Evolutionary conservation across 37 sponge, comb jelly and placozoan species (phyloP).

Genomic region (Axinella damicornis): DNA sequence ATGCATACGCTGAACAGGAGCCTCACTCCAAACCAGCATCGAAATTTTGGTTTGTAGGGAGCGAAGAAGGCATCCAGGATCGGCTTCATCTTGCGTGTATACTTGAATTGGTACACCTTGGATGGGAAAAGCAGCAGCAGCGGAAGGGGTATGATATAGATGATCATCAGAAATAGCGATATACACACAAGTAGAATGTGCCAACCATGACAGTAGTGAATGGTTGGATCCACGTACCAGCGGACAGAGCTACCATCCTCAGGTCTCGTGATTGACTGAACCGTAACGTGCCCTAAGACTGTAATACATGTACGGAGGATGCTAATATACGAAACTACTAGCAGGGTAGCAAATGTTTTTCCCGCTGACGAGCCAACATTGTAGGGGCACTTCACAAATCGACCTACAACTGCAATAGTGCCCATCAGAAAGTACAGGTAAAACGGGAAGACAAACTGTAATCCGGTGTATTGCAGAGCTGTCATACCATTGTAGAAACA

Average conservation of each 20-base stretch:
- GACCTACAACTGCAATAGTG: constrained; percentile 4
- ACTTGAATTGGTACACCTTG: constrained; percentile 1
- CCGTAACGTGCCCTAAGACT: constrained; percentile 11
- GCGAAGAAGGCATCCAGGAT: constrained; percentile 44
- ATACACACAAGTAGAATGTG: constrained; percentile 20
- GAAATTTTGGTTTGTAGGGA: constrained; percentile 33
- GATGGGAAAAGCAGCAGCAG: constrained; percentile 21
- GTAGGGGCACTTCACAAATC: neutral
- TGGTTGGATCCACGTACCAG: constrained; percentile 56
- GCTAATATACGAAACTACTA: constrained; percentile 37
- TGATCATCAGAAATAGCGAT: constrained; percentile 15
- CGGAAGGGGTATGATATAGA: constrained; percentile 54
- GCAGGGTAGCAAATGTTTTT: constrained; percentile 46
- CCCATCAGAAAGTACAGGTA: constrained; percentile 55
- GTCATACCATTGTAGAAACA: constrained; percentile 67
- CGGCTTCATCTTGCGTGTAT: constrained; percentile 37
- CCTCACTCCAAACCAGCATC: constrained; percentile 42
- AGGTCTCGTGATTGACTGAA: neutral
- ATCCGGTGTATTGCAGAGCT: constrained; percentile 18
- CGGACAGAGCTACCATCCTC: neutral
- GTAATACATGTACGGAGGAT: constrained; percentile 23
- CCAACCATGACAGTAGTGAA: constrained; percentile 33
- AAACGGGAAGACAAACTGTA: constrained; percentile 49
- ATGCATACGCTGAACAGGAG: too few relatives aligned
- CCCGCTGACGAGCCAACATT: constrained; percentile 27